Conservation (phyloP, 2,113 vertebrate species). For the Desmodus rotundus region DNA sequence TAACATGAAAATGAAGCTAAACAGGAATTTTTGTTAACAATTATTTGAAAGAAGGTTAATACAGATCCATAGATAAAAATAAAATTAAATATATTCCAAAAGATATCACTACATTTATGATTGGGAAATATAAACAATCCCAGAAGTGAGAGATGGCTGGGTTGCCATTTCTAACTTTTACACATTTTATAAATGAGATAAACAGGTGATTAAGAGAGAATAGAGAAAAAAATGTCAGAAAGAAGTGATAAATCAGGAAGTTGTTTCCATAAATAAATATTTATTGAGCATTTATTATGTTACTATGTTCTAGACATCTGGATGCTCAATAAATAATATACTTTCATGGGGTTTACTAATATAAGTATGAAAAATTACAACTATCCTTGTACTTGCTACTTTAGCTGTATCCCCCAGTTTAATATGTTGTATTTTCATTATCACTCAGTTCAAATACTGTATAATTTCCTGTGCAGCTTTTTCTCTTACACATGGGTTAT, state of each 20-base stretch:
- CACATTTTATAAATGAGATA: not conserved
- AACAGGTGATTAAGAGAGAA: not conserved
- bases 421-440: not conserved
- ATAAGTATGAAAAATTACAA: not conserved
- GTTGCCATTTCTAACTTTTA: not conserved
- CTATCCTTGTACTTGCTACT: not conserved
- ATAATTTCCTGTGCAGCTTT: not conserved
- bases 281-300: not conserved
- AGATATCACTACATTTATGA: not conserved
- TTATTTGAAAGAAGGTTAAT: constrained; percentile 16
- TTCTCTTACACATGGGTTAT: not conserved
- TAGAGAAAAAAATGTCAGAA: not conserved
- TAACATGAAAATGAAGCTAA: not conserved
- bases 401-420: not conserved
- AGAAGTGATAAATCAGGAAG: not conserved
- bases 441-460: not conserved
- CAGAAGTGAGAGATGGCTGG: not conserved
- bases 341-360: not conserved
- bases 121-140: not conserved
- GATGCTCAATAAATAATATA: not conserved
- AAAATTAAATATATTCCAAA: not conserved
- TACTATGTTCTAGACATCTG: not conserved
- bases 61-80: not conserved
- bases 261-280: not conserved
- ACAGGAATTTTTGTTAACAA: not conserved